Evolutionary conservation across 2,797 vertebrate species (phyloP), one percentile per base, ranked within the genome.

Genomic region (Characodon lateralis): DNA sequence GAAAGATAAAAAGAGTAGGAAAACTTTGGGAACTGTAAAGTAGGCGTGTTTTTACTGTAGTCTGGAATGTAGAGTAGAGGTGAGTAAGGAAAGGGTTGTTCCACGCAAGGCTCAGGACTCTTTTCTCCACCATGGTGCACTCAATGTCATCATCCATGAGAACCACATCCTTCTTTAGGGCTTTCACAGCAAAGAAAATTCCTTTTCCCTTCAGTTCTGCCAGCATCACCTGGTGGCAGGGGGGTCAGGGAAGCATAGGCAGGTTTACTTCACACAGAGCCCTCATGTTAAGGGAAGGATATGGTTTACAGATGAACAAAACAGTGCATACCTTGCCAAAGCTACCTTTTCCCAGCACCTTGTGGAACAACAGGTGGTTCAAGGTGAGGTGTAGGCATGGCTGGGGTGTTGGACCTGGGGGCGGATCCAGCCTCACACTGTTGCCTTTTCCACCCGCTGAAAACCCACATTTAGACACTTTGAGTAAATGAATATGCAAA

Each of bases 81-180:
- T 99, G 98, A 0, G 98, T 98, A 91, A 99, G 98, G 84, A 99
- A 99, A 7, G 97, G 98, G 75, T 97, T 97, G 76, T 98, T 97
- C 96, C 97, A 98, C 1, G 98, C 98, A 0, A 99, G 96, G 0
- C 97, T 94, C 0, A 99, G 95, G 81, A 99, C 98, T 75, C 98
- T 95, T 89, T 99, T 99, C 92, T 99, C 98, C 84, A 99, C 98
- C 98, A 99, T 98, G 80, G 98, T 99, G 72, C 98, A 99, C 79
- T 99, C 98, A 79, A 99, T 96, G 0, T 99, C 98, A 1, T 99
- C 98, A 3, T 99, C 98, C 78, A 99, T 99, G 75, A 99, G 94
- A 48, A 99, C 98, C 5, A 99, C 98, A 0, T 99, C 98, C 87
- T 99, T 99, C 91, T 99, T 99, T 84, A 99, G 95, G 46, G 96